Base-by-base conservation (phyloP, 2,113 vertebrate species). In the Taurulus bubalis region DNA sequence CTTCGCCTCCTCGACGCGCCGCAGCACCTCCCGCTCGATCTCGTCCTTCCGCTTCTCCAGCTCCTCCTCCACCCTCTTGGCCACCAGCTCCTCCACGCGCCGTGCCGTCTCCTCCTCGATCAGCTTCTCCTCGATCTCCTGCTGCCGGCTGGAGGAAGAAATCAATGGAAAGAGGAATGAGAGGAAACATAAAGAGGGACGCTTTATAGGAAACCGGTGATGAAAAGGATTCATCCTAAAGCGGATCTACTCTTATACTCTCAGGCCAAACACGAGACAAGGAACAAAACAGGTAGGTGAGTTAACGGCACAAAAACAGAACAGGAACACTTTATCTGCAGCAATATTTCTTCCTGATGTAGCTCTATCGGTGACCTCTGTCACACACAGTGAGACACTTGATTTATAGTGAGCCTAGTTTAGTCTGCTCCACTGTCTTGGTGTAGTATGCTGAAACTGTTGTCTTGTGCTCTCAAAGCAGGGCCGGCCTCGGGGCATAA, bases 81-180 rank as follows among this genome's bases (percentile, higher is more conserved):
- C 98, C 89, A 99, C 98, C 63, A 99, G 94, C 85, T 99, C 98
- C 94, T 99, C 98, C 60, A 99, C 98, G 42, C 98, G 96, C 90
- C 98, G 95, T 5, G 98, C 98, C 18, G 98, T 99, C 95, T 99
- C 98, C 95, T 99, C 98, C 90, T 99, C 98, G 64, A 99, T 99
- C 86, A 99, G 96, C 87, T 99, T 99, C 93, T 99, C 98, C 95
- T 99, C 98, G 58, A 99, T 99, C 96, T 99, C 98, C 95, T 97
- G 97, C 87, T 99, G 98, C 45, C 97, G 96, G 69, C 97, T 97
- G 84, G 15, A 75, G 26, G 62, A 2, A 62, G 18, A 6, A 34
- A 58, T 0, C 26, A 3, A 34, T 10, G n/a, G 3, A 9, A 59
- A 28, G 56, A 59, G 56, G 6, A 59, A 59, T 18, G 53, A 24